Percentiles rank a stretch among this genome's conserved stretches.
Conservation (phyloP, 2,888 invertebrate genomes). For the Augiades crinisus region DNA sequence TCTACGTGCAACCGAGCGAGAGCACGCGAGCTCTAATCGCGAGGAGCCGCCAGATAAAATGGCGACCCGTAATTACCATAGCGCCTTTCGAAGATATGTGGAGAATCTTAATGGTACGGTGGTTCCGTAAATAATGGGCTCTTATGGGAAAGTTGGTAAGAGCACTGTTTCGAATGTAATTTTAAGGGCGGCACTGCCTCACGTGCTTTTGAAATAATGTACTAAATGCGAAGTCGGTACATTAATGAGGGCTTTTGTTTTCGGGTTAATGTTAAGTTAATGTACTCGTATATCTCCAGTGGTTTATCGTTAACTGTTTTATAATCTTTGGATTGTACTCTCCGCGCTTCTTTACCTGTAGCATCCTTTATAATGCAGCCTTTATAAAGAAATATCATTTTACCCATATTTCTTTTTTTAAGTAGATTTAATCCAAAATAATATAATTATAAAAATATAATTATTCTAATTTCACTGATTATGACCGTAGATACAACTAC, state of each 20-base stretch:
- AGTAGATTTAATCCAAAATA: too few relatives aligned
- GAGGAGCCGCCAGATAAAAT: slow-evolving; percentile 77
- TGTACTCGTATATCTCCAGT: not conserved
- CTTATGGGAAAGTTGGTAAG: slow-evolving; percentile 80
- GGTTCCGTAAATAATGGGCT: slow-evolving; percentile 80
- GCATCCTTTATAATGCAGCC: too few relatives aligned
- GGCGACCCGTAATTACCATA: slow-evolving; percentile 81
- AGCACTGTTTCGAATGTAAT: slow-evolving; percentile 80
- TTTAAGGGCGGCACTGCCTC: slow-evolving; percentile 72
- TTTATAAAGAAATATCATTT: too few relatives aligned
- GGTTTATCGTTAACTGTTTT: too few relatives aligned
- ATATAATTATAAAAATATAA: too few relatives aligned
- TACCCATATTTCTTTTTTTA: too few relatives aligned
- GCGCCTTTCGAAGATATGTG: slow-evolving; percentile 80
- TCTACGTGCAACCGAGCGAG: slow-evolving; percentile 64
- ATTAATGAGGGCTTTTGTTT: slow-evolving; percentile 40
- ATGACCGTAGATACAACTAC: too few relatives aligned
- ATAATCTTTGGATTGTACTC: too few relatives aligned
- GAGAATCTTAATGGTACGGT: slow-evolving; percentile 81
- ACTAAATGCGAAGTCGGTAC: slow-evolving; percentile 58
- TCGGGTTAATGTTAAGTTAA: slow-evolving; percentile 5
- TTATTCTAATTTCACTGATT: too few relatives aligned
- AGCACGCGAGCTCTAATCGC: slow-evolving; percentile 69
- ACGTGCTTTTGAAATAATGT: slow-evolving; percentile 78
- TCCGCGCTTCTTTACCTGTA: not conserved